A percentile compares a stretch with the other conserved stretches of the same genome.
phyloP scores from a whole-genome alignment of 2,888 invertebrate genomes.

The Brachyptera putata region DNA sequence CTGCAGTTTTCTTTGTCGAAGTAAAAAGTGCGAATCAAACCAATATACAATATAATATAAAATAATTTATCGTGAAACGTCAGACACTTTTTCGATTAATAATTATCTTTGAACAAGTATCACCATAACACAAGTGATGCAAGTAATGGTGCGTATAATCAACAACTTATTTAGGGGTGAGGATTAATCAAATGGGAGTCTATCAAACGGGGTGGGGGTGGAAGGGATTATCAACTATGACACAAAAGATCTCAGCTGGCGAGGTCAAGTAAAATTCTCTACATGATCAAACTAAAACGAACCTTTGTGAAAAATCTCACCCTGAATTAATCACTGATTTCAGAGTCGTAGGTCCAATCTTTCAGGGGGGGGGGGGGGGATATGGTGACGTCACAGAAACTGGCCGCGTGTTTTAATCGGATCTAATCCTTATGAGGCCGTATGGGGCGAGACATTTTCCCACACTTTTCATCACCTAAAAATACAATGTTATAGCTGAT shows the following conservation, averaged over 20 bases:
- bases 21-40: no score
- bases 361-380: constrained; percentile 14
- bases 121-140: no score
- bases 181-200: constrained; percentile 3
- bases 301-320: background rate
- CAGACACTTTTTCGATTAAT: no score
- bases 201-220: background rate
- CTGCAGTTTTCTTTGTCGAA: no score
- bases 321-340: no score
- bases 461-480: constrained; percentile 21
- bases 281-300: constrained; percentile 9
- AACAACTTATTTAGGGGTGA: background rate
- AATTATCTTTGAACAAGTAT: background rate
- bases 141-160: no score
- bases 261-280: constrained; percentile 2
- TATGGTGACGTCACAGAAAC: constrained; percentile 22
- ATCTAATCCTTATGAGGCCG: constrained; percentile 19
- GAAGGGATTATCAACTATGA: background rate
- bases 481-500: background rate
- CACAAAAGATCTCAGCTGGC: constrained; percentile 1
- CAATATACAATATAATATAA: no score
- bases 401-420: constrained; percentile 24
- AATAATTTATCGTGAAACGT: no score
- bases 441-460: constrained; percentile 17
- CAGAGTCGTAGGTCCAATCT: no score